phyloP scores from a whole-genome alignment of 2,113 vertebrate genomes.

The Clupea harengus region DNA sequence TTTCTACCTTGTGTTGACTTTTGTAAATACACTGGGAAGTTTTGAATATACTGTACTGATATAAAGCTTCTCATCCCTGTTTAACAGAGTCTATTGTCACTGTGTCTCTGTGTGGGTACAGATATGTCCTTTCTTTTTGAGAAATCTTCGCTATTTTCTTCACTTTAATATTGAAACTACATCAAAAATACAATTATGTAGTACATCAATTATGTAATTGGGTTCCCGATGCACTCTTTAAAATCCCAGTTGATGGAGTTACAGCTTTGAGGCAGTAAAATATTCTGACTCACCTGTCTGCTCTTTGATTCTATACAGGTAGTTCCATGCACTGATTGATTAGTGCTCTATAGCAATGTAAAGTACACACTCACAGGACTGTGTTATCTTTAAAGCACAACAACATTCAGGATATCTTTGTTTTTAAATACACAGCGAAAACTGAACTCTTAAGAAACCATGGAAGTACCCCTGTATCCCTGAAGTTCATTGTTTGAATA shows the following conservation, averaged over 20 bases:
- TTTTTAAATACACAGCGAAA: background rate
- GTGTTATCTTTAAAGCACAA: no score
- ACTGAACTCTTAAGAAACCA: background rate
- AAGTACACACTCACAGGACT: no score
- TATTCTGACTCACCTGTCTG: no score
- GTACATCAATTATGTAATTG: background rate
- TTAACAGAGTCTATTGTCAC: constrained; percentile 25
- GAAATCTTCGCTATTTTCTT: no score
- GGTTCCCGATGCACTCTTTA: no score
- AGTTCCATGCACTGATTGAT: background rate
- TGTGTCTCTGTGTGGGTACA: constrained; percentile 23
- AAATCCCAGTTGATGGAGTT: background rate
- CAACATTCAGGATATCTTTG: background rate
- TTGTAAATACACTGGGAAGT: constrained; percentile 56
- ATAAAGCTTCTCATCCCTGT: constrained; percentile 54
- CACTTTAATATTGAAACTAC: background rate
- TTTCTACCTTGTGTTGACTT: constrained; percentile 50
- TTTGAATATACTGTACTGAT: constrained; percentile 49
- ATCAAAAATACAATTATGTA: background rate
- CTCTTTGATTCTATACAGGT: background rate
- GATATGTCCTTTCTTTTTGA: background rate
- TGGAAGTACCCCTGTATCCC: background rate
- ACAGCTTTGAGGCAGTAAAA: background rate
- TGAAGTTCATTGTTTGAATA: background rate
- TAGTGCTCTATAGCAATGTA: no score